Evolutionary conservation across 2,888 invertebrate species (phyloP).

Genomic region (Beris morrisii): DNA sequence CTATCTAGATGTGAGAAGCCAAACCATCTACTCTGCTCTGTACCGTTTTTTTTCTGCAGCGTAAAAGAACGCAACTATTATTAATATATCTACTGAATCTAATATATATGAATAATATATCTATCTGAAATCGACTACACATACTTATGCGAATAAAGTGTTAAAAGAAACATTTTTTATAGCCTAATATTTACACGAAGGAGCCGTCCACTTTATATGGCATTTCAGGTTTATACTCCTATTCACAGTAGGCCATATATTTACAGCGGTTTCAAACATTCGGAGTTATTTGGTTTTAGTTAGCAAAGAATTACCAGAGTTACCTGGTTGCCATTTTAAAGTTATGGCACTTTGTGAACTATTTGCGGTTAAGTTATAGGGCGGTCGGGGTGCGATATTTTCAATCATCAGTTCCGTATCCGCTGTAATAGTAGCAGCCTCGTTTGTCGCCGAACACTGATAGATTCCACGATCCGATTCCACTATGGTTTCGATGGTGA

Average conservation of each 20-base stretch:
- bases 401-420: slow-evolving; percentile 81
- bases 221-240: neutral
- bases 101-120: no score
- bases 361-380: slow-evolving; percentile 80
- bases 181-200: slow-evolving; percentile 8
- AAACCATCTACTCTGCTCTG: no score
- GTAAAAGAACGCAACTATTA: neutral
- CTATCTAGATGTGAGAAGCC: no score
- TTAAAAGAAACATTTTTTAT: neutral
- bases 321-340: slow-evolving; percentile 77
- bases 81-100: neutral
- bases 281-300: slow-evolving; percentile 5
- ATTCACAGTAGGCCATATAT: neutral
- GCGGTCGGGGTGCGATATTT: slow-evolving; percentile 87
- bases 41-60: neutral
- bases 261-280: slow-evolving; percentile 15
- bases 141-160: neutral
- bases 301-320: slow-evolving; percentile 20
- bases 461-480: slow-evolving; percentile 87
- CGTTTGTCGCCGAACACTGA: slow-evolving; percentile 82
- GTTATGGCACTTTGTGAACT: slow-evolving; percentile 72
- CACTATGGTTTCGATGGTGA: slow-evolving; percentile 78
- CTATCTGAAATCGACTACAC: no score
- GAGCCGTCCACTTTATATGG: neutral
- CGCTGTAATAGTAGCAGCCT: slow-evolving; percentile 79